Evolutionary conservation across 2,797 vertebrate genomes (phyloP).

Genomic region (Philypnodon macrostomus): DNA sequence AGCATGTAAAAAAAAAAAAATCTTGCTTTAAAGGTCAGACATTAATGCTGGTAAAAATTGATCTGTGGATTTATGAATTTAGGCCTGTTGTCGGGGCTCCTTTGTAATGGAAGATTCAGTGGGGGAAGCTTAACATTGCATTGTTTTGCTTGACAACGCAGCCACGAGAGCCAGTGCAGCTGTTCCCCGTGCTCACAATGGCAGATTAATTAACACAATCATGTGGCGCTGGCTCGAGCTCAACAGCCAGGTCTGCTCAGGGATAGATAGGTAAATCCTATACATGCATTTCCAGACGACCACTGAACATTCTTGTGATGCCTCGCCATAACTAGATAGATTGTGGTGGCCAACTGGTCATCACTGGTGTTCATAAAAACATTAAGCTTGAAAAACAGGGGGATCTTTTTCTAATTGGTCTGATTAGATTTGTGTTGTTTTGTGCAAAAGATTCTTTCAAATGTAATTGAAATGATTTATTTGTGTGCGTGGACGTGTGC

Average conservation of each 20-base stretch:
- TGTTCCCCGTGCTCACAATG: constrained; percentile 98
- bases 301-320: constrained; percentile 85
- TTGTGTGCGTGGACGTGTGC: background rate
- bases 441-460: constrained; percentile 3
- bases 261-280: constrained; percentile 99
- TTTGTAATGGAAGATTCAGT: constrained; percentile 98
- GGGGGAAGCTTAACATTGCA: constrained; percentile 95
- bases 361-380: constrained; percentile 69
- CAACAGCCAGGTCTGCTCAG: constrained; percentile 97
- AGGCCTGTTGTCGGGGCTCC: constrained; percentile 90
- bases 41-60: constrained; percentile 95
- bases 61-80: constrained; percentile 98
- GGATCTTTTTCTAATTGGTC: constrained; percentile 75
- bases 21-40: constrained; percentile 94
- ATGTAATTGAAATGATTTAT: constrained; percentile 16
- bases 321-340: constrained; percentile 84
- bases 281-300: constrained; percentile 89
- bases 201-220: constrained; percentile 99
- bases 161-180: constrained; percentile 95
- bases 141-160: constrained; percentile 99
- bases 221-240: constrained; percentile 96
- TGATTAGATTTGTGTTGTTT: constrained; percentile 52
- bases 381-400: constrained; percentile 43
- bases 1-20: constrained; percentile 79
- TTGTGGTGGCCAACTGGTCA: constrained; percentile 88